Conservation (phyloP, 2,113 vertebrate species). For the Passer domesticus region DNA sequence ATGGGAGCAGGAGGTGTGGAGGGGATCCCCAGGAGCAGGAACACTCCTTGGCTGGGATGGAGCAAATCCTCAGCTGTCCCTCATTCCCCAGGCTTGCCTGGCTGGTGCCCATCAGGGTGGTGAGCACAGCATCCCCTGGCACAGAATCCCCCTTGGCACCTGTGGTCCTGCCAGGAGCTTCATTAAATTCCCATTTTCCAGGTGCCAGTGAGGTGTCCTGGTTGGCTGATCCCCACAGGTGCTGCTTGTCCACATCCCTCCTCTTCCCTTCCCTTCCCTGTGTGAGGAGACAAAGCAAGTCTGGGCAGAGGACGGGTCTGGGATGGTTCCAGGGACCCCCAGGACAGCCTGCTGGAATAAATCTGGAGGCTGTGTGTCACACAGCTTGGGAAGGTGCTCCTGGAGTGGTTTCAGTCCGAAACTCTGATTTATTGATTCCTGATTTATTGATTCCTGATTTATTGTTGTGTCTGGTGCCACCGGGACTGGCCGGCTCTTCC, state of each 20-base stretch:
- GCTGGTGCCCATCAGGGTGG: background rate
- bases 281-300: fast-evolving
- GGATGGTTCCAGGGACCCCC: background rate
- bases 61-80: background rate
- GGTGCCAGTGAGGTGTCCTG: background rate
- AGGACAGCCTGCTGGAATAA: background rate
- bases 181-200: background rate
- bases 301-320: background rate
- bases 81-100: background rate
- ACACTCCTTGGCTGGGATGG: fast-evolving
- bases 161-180: background rate
- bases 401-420: fast-evolving
- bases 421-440: background rate
- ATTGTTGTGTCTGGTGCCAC: fast-evolving
- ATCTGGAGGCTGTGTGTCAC: background rate
- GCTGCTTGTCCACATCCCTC: background rate
- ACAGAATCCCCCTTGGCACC: background rate
- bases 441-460: background rate
- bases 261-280: background rate
- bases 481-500: fast-evolving
- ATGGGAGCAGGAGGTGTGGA: background rate
- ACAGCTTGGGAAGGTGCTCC: background rate
- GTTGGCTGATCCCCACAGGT: background rate
- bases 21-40: background rate
- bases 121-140: background rate